A percentile compares a stretch with the other conserved stretches of the same genome.
phyloP scores from a whole-genome alignment of 2,888 invertebrate genomes.

The Phyllotreta striolata region DNA sequence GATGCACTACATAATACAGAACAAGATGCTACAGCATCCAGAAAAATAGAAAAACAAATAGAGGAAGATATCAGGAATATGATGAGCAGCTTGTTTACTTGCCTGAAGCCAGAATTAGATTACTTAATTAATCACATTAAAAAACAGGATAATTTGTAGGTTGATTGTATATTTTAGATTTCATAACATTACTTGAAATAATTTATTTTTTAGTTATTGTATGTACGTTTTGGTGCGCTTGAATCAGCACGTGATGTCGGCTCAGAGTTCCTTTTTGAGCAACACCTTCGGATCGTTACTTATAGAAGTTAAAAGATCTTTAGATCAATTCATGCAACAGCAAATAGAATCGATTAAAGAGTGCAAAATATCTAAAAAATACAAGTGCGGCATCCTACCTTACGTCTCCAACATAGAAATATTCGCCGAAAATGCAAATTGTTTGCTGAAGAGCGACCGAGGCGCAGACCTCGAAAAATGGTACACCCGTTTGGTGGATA shows the following conservation, averaged over 20 bases:
- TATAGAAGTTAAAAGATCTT: slow-evolving; percentile 87
- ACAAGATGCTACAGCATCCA: slow-evolving; percentile 57
- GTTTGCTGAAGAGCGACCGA: slow-evolving; percentile 86
- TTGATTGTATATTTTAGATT: slow-evolving; percentile 44
- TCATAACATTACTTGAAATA: neutral
- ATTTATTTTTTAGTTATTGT: slow-evolving; percentile 75
- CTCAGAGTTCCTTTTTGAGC: slow-evolving; percentile 86
- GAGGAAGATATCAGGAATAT: slow-evolving; percentile 83
- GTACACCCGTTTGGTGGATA: slow-evolving; percentile 81
- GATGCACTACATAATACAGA: slow-evolving; percentile 65
- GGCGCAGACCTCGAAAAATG: slow-evolving; percentile 92
- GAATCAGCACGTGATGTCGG: slow-evolving; percentile 91
- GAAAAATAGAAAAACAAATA: slow-evolving; percentile 73
- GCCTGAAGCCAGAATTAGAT: slow-evolving; percentile 85
- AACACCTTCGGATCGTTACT: slow-evolving; percentile 87
- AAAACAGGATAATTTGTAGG: slow-evolving; percentile 89
- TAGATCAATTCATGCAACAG: slow-evolving; percentile 89
- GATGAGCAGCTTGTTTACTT: slow-evolving; percentile 90
- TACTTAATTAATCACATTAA: slow-evolving; percentile 88
- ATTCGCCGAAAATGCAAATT: slow-evolving; percentile 87
- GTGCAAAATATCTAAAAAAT: slow-evolving; percentile 65
- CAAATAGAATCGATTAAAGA: slow-evolving; percentile 85
- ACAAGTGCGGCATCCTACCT: slow-evolving; percentile 88
- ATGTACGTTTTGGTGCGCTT: slow-evolving; percentile 92
- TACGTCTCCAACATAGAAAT: slow-evolving; percentile 91